phyloP scores from a whole-genome alignment of 2,113 vertebrate genomes.

The Phalacrocorax carbo region DNA sequence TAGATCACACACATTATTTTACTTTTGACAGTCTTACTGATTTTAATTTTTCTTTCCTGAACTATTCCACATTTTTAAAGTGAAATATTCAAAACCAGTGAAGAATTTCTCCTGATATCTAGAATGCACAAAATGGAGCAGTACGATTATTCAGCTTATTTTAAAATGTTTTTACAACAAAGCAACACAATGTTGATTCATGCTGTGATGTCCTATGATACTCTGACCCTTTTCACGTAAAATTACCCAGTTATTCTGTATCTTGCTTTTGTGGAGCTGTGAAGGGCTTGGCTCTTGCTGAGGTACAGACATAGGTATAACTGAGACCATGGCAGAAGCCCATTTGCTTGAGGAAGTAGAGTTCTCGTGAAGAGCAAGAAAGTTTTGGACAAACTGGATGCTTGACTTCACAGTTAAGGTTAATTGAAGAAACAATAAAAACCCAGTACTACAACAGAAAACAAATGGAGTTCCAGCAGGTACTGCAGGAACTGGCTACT shows the following conservation, averaged over 20 bases:
- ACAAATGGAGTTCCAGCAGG: neutral
- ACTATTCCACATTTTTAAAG: neutral
- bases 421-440: neutral
- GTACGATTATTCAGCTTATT: neutral
- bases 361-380: neutral
- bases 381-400: neutral
- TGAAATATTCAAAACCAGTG: neutral
- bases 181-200: neutral
- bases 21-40: neutral
- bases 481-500: neutral
- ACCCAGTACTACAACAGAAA: neutral
- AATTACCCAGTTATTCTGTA: neutral
- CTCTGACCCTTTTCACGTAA: neutral
- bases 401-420: neutral
- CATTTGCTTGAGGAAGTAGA: neutral
- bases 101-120: neutral
- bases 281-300: neutral
- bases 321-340: neutral
- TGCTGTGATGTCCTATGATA: neutral
- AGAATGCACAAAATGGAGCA: neutral
- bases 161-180: neutral
- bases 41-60: neutral
- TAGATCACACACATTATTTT: neutral
- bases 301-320: neutral
- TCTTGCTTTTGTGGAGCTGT: neutral